A percentile compares a stretch with the other conserved stretches of the same genome.
phyloP scores from a whole-genome alignment of 1,140 invertebrate species.

The Caenorhabditis inopinata region DNA sequence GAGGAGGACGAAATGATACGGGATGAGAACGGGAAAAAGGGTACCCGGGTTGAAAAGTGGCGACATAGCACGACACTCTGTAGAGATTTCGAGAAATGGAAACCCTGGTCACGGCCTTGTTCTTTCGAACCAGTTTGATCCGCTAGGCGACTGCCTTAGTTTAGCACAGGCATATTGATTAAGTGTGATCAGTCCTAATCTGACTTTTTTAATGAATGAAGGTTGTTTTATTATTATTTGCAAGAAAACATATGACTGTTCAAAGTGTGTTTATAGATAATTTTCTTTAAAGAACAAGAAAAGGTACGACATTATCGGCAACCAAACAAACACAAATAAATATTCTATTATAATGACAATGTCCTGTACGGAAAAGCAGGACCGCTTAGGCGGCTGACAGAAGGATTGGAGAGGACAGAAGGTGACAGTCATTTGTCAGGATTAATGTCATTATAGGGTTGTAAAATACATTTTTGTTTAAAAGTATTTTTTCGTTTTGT shows the following conservation, averaged over 20 bases:
- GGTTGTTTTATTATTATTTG: no score
- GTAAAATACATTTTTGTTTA: no score
- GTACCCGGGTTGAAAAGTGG: not conserved
- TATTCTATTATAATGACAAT: not conserved
- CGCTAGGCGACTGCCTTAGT: no score
- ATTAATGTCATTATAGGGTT: no score
- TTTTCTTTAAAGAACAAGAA: no score
- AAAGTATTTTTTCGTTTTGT: no score
- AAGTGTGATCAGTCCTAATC: not conserved
- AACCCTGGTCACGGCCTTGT: not conserved
- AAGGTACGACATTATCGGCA: no score
- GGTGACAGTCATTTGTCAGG: not conserved
- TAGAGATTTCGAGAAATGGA: not conserved
- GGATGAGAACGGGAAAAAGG: not conserved
- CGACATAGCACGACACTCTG: not conserved
- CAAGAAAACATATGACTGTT: no score
- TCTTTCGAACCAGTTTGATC: slow-evolving; percentile 27
- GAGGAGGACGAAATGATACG: slow-evolving; percentile 11
- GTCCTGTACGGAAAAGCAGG: not conserved
- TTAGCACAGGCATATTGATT: not conserved
- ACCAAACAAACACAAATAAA: not conserved
- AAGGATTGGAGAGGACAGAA: not conserved
- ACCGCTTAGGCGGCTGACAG: not conserved
- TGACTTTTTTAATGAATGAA: no score
- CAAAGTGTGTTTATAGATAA: no score